Base-by-base conservation (phyloP, 2,888 invertebrate species). In the Ametastegia equiseti region DNA sequence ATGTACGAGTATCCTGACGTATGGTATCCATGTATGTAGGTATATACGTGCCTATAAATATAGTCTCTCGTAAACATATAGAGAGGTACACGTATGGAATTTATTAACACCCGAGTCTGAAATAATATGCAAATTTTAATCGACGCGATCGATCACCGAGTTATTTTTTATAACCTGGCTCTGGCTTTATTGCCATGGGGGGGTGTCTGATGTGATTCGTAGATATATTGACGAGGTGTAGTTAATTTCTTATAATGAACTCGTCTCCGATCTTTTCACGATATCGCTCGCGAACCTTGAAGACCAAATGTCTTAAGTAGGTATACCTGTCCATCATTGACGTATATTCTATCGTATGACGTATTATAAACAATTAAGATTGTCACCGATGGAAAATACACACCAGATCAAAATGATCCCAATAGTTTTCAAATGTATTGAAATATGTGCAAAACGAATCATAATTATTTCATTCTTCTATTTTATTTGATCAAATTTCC, bases 121-220 rank as follows among this genome's bases (percentile, higher is more conserved):
- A 73, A 73, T n/a, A 27, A 11, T 73, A 73, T 73, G 73, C 73
- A 73, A 73, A 73, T 73, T 73, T 73, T 73, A 73, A 73, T 73
- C 73, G 73, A 13, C 23, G 13, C 50, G 54, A 73, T 73, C 73
- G 50, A 73, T 73, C 73, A 33, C 7, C 50, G 9, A 36, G 36
- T 54, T n/a, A 73, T 54, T 33, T 73, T 50, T 73, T 33, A n/a
- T 50, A 33, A 30, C 36, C 73, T 50, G 45, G 11, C 45, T 69
- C 5, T n/a, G n/a, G 45, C 45, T 69, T 69, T 27, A 69, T 69
- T 69, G 65, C 65, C 36, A 2, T 45, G 0, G 13, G 23, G 45
- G 42, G 45, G 11, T 23, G 36, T 15, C 36, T n/a, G 65, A 65
- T 65, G 15, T 30, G 65, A 65, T 65, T 65, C 36, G 36, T 36